These are phyloP conservation scores for Gouania willdenowi DNA, from an alignment of 2,797 vertebrate species.

Conservation along the genomic window DNA sequence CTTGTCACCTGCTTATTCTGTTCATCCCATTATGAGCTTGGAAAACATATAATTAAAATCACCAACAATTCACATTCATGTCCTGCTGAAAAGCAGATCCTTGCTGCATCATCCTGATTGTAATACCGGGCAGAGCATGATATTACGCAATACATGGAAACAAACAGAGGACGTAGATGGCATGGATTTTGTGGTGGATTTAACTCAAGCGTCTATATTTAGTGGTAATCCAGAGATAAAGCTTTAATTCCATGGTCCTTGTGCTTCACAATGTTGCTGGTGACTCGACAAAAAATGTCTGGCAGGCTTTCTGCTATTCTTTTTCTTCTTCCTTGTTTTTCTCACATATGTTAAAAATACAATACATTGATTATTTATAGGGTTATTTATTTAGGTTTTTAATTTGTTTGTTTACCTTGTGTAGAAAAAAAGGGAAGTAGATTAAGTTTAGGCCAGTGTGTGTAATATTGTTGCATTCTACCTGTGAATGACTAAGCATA, in stretches of 20 bases:
- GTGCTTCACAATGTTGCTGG: constrained; percentile 53
- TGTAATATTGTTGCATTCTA: too few relatives aligned
- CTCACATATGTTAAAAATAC: not conserved
- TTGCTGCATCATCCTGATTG: constrained; percentile 33
- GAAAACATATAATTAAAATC: not conserved
- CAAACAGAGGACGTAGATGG: constrained; percentile 55
- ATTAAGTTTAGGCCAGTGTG: too few relatives aligned
- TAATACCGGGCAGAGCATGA: constrained; percentile 34
- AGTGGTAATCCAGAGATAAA: constrained; percentile 77
- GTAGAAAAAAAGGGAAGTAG: too few relatives aligned
- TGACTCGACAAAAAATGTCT: constrained; percentile 37
- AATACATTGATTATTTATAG: too few relatives aligned
- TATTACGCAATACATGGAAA: constrained; percentile 62
- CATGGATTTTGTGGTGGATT: constrained; percentile 70
- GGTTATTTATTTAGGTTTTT: too few relatives aligned
- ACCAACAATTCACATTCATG: constrained; percentile 4
- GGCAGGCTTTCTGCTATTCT: constrained; percentile 14
- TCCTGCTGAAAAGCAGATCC: constrained; percentile 2
- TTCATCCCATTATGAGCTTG: too few relatives aligned
- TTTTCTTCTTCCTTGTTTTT: not conserved
- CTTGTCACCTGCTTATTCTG: too few relatives aligned
- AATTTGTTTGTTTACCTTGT: too few relatives aligned
- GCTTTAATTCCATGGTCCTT: constrained; percentile 66
- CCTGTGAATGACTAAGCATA: too few relatives aligned
- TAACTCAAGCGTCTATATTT: constrained; percentile 75